Evolutionary conservation across 2,797 vertebrate genomes (phyloP).

Genomic region (Anisognathus igniventris): DNA sequence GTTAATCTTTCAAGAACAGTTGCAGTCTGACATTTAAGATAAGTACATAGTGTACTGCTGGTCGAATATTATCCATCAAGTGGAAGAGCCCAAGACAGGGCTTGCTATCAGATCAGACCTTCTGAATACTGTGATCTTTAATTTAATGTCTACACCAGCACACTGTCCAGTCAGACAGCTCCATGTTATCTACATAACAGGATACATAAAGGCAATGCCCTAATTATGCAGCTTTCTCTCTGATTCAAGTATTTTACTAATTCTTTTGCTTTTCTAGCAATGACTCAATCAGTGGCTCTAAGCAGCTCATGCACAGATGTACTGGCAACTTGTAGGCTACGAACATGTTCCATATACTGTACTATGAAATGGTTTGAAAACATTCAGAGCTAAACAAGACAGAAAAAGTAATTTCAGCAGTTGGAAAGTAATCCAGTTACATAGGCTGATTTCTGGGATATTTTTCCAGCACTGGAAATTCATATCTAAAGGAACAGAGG

Average conservation of each 20-base stretch:
- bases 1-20: neutral
- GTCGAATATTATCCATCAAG: neutral
- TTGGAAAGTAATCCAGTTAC: neutral
- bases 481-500: neutral
- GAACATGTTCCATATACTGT: neutral
- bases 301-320: neutral
- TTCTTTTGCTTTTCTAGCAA: neutral
- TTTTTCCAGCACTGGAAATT: neutral
- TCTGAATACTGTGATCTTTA: neutral
- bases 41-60: neutral
- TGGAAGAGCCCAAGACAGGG: neutral
- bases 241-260: neutral
- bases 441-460: neutral
- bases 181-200: neutral
- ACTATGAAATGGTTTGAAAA: neutral
- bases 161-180: neutral
- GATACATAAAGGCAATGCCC: neutral
- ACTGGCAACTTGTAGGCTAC: neutral
- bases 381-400: neutral
- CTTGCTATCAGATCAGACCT: neutral
- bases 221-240: neutral
- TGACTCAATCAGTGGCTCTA: neutral
- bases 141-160: neutral
- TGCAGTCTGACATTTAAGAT: neutral
- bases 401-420: neutral